phyloP scores from a whole-genome alignment of 37 sponge, comb jelly and placozoan species.

The Diacarnus erythraeanus region DNA sequence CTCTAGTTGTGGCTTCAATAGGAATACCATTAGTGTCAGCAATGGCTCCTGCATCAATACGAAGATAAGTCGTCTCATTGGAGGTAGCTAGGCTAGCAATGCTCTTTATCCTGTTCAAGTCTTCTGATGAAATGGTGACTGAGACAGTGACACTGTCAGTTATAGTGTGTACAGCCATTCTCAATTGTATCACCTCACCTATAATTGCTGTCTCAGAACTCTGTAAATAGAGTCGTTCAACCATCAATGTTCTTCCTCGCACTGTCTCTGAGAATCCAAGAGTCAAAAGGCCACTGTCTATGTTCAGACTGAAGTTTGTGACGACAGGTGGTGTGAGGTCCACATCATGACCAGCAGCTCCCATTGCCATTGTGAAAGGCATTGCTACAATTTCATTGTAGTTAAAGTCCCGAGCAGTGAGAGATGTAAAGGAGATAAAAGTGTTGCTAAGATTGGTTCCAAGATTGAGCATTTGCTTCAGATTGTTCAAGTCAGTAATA shows the following conservation, averaged over 20 bases:
- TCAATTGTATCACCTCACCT: slow-evolving; percentile 16
- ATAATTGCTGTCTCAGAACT: slow-evolving; percentile 17
- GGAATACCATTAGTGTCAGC: slow-evolving; percentile 57
- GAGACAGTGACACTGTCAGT: slow-evolving; percentile 30
- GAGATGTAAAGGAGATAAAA: slow-evolving; percentile 63
- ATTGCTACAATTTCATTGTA: slow-evolving; percentile 43
- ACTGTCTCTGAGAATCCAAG: slow-evolving; percentile 83
- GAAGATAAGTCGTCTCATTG: slow-evolving; percentile 66
- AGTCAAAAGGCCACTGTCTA: slow-evolving; percentile 44
- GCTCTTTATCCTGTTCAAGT: slow-evolving; percentile 75
- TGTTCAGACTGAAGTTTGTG: slow-evolving; percentile 51
- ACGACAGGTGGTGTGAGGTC: slow-evolving; percentile 62
- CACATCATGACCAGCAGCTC: slow-evolving; percentile 22
- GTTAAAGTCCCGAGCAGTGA: slow-evolving; percentile 66
- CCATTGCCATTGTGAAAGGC: slow-evolving; percentile 15
- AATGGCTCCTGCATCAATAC: slow-evolving; percentile 44
- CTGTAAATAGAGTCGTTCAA: slow-evolving; percentile 48
- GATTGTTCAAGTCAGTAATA: slow-evolving; percentile 50
- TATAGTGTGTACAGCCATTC: slow-evolving; percentile 15
- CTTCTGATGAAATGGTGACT: slow-evolving; percentile 33
- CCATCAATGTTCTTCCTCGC: slow-evolving; percentile 29
- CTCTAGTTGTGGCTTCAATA: slow-evolving; percentile 34
- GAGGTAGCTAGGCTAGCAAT: slow-evolving; percentile 66
- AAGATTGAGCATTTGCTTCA: slow-evolving; percentile 54
- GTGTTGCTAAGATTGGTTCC: slow-evolving; percentile 57